A percentile compares a stretch with the other conserved stretches of the same genome.
These are phyloP conservation scores for Forbesichthys papilliferus DNA, from an alignment of 2,113 vertebrate genomes.

Conservation along the genomic window DNA sequence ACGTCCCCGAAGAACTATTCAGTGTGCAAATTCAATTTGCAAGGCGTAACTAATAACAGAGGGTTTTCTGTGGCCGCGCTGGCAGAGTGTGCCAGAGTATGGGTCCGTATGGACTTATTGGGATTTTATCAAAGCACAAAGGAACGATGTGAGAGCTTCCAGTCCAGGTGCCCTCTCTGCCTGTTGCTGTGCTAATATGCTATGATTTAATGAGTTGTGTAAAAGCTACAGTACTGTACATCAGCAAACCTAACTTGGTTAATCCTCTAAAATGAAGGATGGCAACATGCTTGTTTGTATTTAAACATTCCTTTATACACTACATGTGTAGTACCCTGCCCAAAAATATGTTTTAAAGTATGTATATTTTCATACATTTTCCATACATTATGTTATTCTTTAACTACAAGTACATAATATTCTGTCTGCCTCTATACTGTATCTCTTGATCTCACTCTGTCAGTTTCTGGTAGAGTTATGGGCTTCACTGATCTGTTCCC, in stretches of 20 bases:
- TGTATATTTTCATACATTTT: neutral
- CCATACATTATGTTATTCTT: neutral
- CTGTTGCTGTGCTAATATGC: neutral
- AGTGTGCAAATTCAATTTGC: slow-evolving; percentile 68
- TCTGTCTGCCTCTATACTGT: neutral
- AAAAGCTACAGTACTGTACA: too few relatives aligned
- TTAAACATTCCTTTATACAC: too few relatives aligned
- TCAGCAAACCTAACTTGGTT: too few relatives aligned
- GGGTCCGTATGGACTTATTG: slow-evolving; percentile 37
- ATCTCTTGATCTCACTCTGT: neutral
- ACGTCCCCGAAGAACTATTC: slow-evolving; percentile 56
- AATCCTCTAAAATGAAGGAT: too few relatives aligned
- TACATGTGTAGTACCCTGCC: too few relatives aligned
- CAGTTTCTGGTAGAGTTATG: neutral
- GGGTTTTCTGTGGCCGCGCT: slow-evolving; percentile 46
- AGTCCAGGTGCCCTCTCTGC: slow-evolving; percentile 24
- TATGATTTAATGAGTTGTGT: neutral
- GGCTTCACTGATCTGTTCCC: neutral
- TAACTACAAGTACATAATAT: neutral
- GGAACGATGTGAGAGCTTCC: slow-evolving; percentile 28
- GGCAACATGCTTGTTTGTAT: too few relatives aligned
- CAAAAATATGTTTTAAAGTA: too few relatives aligned
- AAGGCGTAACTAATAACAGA: slow-evolving; percentile 65
- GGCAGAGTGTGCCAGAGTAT: slow-evolving; percentile 47
- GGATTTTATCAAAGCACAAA: slow-evolving; percentile 53